A percentile compares a stretch with the other conserved stretches of the same genome.
phyloP scores from a whole-genome alignment of 1,140 invertebrate genomes.

The Scylla paramamosain region DNA sequence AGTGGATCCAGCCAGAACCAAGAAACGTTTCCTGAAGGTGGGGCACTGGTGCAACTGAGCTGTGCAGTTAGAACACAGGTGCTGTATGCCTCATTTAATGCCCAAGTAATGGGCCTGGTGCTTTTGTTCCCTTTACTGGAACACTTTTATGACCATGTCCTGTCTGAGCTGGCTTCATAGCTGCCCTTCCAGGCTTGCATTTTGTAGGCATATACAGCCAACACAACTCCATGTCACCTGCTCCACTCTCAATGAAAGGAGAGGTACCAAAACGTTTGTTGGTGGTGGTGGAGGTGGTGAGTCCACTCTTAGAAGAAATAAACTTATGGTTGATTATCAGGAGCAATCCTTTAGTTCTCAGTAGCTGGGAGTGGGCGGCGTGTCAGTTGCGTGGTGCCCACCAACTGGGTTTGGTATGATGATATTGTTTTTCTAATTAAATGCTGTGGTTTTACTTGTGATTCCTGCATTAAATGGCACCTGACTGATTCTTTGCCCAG shows the following conservation, averaged over 20 bases:
- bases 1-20: constrained; percentile 48
- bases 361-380: neutral
- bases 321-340: constrained; percentile 66
- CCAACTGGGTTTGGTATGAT: neutral
- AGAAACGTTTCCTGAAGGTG: constrained; percentile 49
- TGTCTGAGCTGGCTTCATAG: neutral
- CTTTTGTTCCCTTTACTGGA: neutral
- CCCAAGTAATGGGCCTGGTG: neutral
- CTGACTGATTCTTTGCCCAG: neutral
- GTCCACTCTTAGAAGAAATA: constrained; percentile 63
- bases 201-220: neutral
- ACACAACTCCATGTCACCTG: neutral
- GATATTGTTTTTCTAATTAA: neutral
- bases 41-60: neutral
- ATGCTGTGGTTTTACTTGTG: neutral
- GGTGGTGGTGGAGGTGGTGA: constrained; percentile 42
- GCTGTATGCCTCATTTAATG: neutral
- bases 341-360: constrained; percentile 53
- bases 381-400: constrained; percentile 25
- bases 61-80: neutral
- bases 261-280: constrained; percentile 50
- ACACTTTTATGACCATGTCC: neutral
- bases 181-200: neutral
- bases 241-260: neutral
- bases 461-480: constrained; percentile 22